These are phyloP conservation scores for Drepana falcataria DNA, from an alignment of 2,888 invertebrate species.

Conservation along the genomic window DNA sequence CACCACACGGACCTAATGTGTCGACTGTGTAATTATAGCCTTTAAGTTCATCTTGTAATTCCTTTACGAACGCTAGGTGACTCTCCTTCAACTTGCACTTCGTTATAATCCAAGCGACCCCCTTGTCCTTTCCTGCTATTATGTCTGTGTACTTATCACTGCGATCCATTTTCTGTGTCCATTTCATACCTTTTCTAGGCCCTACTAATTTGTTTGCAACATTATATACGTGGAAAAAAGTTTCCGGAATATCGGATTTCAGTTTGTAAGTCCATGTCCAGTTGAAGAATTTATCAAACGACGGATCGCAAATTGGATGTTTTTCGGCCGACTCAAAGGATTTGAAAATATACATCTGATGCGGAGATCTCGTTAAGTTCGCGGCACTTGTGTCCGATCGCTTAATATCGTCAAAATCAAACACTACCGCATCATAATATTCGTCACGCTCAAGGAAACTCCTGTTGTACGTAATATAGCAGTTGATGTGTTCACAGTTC, in stretches of 20 bases:
- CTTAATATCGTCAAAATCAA: slow-evolving; percentile 40
- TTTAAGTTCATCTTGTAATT: slow-evolving; percentile 41
- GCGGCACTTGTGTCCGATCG: slow-evolving; percentile 28
- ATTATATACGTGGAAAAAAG: slow-evolving; percentile 47
- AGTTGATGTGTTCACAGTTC: slow-evolving; percentile 55
- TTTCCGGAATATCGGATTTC: slow-evolving; percentile 54
- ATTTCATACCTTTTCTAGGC: slow-evolving; percentile 38
- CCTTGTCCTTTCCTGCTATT: slow-evolving; percentile 41
- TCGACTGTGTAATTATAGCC: slow-evolving; percentile 53
- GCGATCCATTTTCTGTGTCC: slow-evolving; percentile 41
- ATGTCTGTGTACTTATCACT: slow-evolving; percentile 20
- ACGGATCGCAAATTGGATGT: slow-evolving; percentile 45
- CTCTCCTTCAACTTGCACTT: slow-evolving; percentile 47
- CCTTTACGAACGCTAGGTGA: slow-evolving; percentile 41
- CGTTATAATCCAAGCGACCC: slow-evolving; percentile 51
- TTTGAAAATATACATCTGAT: slow-evolving; percentile 58
- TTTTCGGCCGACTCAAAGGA: slow-evolving; percentile 48
- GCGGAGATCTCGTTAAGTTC: slow-evolving; percentile 33
- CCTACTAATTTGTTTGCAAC: slow-evolving; percentile 38
- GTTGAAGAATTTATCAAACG: slow-evolving; percentile 60
- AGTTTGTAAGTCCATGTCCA: slow-evolving; percentile 68
- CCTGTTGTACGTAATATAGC: slow-evolving; percentile 55
- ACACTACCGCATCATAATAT: slow-evolving; percentile 57
- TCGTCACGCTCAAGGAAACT: slow-evolving; percentile 31
- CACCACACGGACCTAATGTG: slow-evolving; percentile 49